phyloP scores from a whole-genome alignment of 2,888 invertebrate species.

The Palloptera scutellata region DNA sequence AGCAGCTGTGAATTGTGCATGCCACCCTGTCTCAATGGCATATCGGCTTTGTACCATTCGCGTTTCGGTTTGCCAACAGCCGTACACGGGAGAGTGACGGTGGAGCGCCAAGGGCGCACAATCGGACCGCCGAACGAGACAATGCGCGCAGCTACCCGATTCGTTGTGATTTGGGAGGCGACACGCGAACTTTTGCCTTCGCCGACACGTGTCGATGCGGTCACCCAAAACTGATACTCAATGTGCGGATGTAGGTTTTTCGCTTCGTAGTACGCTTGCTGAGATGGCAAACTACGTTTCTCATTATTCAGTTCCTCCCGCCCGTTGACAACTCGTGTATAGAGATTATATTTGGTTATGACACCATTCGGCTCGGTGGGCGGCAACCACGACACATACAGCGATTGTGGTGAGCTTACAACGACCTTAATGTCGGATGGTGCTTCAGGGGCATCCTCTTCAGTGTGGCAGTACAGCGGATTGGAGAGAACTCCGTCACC shows the following conservation, averaged over 20 bases:
- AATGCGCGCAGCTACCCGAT: slow-evolving; percentile 74
- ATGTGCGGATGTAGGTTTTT: slow-evolving; percentile 74
- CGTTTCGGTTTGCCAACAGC: slow-evolving; percentile 73
- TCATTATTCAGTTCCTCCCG: slow-evolving; percentile 75
- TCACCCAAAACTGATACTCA: slow-evolving; percentile 82
- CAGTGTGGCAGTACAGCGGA: slow-evolving; percentile 77
- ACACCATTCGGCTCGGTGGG: slow-evolving; percentile 79
- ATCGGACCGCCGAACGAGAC: slow-evolving; percentile 75
- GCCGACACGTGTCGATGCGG: slow-evolving; percentile 79
- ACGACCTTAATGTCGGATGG: slow-evolving; percentile 83
- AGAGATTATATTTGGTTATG: slow-evolving; percentile 78
- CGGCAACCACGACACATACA: slow-evolving; percentile 80
- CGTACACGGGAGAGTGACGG: slow-evolving; percentile 71
- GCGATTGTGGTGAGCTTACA: slow-evolving; percentile 76
- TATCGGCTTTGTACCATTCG: slow-evolving; percentile 72
- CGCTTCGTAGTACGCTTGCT: slow-evolving; percentile 73
- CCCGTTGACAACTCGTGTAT: slow-evolving; percentile 74
- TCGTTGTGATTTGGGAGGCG: slow-evolving; percentile 72
- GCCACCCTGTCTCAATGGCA: slow-evolving; percentile 68
- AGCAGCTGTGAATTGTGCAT: slow-evolving; percentile 71
- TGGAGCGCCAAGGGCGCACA: slow-evolving; percentile 73
- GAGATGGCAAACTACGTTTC: slow-evolving; percentile 72
- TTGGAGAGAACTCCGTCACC: slow-evolving; percentile 78
- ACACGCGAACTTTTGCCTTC: slow-evolving; percentile 78
- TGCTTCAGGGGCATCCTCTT: slow-evolving; percentile 83